Conservation (phyloP, 2,888 invertebrate genomes). For the Callyntrura guangdongensis region DNA sequence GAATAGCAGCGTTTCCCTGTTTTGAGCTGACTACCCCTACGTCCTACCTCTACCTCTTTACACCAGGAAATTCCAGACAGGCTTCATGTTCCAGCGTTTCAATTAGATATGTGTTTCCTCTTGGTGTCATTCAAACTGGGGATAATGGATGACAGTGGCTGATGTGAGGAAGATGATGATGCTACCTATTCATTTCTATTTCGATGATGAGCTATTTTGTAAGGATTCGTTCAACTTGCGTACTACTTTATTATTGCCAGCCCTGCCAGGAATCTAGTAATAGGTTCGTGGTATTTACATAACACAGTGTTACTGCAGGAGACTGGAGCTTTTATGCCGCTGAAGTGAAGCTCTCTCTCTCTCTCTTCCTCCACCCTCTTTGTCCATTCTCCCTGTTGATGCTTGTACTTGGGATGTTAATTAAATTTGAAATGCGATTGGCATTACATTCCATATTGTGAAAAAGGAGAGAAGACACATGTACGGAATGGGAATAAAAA, state of each 20-base stretch:
- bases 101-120: slow-evolving; percentile 49
- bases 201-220: slow-evolving; percentile 30
- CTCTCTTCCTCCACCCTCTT: neutral
- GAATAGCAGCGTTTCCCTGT: neutral
- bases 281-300: slow-evolving; percentile 20
- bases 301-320: slow-evolving; percentile 7
- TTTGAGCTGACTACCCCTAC: neutral
- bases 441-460: slow-evolving; percentile 50
- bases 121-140: slow-evolving; percentile 64
- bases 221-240: slow-evolving; percentile 49
- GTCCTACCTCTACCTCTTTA: neutral
- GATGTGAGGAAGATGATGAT: neutral
- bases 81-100: slow-evolving; percentile 31
- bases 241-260: no score
- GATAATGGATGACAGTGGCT: slow-evolving; percentile 68
- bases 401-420: slow-evolving; percentile 45
- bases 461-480: neutral
- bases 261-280: no score
- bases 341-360: neutral
- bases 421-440: slow-evolving; percentile 67
- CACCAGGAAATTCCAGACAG: neutral
- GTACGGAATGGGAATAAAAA: neutral
- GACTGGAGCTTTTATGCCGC: neutral
- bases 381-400: neutral
- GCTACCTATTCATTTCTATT: slow-evolving; percentile 1